Base-by-base conservation (phyloP, 2,888 invertebrate species). In the Phragmatobia fuliginosa region DNA sequence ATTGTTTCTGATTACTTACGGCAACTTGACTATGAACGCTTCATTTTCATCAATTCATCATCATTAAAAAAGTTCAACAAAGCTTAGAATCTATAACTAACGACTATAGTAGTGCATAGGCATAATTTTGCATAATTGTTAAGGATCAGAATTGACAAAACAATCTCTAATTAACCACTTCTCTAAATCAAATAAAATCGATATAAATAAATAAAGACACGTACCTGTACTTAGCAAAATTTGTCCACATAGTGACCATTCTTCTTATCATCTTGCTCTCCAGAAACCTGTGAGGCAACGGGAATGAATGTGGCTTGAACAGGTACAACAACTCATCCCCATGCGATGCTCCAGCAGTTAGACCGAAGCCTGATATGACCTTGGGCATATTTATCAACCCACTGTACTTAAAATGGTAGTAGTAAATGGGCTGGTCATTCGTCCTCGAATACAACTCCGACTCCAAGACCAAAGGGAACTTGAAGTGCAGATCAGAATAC, bases 221-320 rank as follows among this genome's bases (percentile, higher is more conserved):
- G 79, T 81, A 95, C 95, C 90, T 86, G 78, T 90, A 92, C 77
- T 95, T 95, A 4, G 95, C 95, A 69, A 95, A 95, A 81, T 95
- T 95, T 0, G 94, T 94, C 94, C 94, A 95, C 77, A 95, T 79
- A 10, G 90, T 91, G 36, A 94, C 89, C 92, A 95, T 93, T 2
- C 90, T 83, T 58, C 84, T 82, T 62, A 92, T 89, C 92, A 94
- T 94, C 4, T 76, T 74, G 18, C 77, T 82, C 77, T 95, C 95
- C 25, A 92, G 76, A 58, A 84, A 85, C 28, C 89, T 84, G n/a
- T 89, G 87, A 0, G 93, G 92, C 59, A 93, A 70, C 0, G 94
- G 94, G 62, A 94, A 88, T 2, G 88, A 85, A 62, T 90, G 90
- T 0, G 94, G 92, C 77, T 91, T 92, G 87, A 95, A 93, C 78